Conservation (phyloP, 2,113 vertebrate species). For the Argyrosomus japonicus region DNA sequence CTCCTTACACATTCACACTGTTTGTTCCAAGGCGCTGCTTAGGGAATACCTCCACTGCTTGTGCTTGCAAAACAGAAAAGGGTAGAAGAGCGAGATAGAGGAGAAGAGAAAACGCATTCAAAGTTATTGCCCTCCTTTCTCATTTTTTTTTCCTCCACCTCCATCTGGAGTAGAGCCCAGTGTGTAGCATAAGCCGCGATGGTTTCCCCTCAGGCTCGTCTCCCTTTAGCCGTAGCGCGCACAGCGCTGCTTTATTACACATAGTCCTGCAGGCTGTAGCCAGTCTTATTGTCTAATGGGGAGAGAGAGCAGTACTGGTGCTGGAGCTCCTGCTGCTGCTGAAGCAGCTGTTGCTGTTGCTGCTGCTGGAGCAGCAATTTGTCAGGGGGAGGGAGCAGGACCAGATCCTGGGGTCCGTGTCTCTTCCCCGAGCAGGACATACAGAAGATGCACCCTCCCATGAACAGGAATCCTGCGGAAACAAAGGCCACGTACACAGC, state of each 20-base stretch:
- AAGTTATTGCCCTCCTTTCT: constrained; percentile 68
- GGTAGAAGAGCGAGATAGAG: constrained; percentile 52
- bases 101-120: constrained; percentile 55
- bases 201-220: constrained; percentile 63
- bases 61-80: constrained; percentile 83
- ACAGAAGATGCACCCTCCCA: constrained; percentile 93
- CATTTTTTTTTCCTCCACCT: constrained; percentile 56
- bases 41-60: constrained; percentile 81
- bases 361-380: constrained; percentile 83
- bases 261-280: constrained; percentile 94
- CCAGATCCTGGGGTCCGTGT: constrained; percentile 83
- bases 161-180: constrained; percentile 56
- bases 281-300: constrained; percentile 85
- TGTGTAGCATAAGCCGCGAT: constrained; percentile 50
- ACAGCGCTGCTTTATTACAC: constrained; percentile 84
- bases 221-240: constrained; percentile 52
- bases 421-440: constrained; percentile 88
- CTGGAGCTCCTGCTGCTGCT: constrained; percentile 83
- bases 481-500: constrained; percentile 93
- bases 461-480: constrained; percentile 89
- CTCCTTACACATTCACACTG: constrained; percentile 66
- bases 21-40: constrained; percentile 74
- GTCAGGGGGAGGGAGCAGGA: constrained; percentile 84
- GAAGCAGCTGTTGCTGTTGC: constrained; percentile 81
- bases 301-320: constrained; percentile 85